Conservation (phyloP, 2,797 vertebrate species). For the Clarias pachynema region DNA sequence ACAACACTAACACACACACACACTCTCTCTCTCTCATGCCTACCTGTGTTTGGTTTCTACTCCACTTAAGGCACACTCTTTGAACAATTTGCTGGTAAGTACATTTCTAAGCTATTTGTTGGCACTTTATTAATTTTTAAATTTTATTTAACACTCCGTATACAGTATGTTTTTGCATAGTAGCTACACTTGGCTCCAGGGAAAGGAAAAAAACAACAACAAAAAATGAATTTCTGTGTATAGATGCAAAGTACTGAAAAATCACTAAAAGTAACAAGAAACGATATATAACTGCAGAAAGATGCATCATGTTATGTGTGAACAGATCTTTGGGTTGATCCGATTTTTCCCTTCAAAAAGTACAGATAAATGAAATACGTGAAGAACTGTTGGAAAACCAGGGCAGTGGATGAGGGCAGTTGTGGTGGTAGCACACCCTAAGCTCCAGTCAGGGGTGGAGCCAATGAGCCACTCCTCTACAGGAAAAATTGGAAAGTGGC, state of each 20-base stretch:
- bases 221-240: not conserved
- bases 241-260: slow-evolving; percentile 43
- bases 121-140: slow-evolving; percentile 71
- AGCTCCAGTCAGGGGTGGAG: not conserved
- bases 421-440: not conserved
- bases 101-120: slow-evolving; percentile 52
- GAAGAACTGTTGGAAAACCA: slow-evolving; percentile 27
- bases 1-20: slow-evolving; percentile 26
- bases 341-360: slow-evolving; percentile 26
- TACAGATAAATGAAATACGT: slow-evolving; percentile 18
- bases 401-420: slow-evolving; percentile 10
- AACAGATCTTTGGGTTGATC: slow-evolving; percentile 64
- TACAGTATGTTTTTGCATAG: slow-evolving; percentile 33
- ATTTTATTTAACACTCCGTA: slow-evolving; percentile 26
- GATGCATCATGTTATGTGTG: not conserved
- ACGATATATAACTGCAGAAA: slow-evolving; percentile 25
- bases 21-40: slow-evolving; percentile 19
- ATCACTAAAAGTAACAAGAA: slow-evolving; percentile 41
- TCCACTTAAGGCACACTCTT: slow-evolving; percentile 47
- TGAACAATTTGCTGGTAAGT: slow-evolving; percentile 52
- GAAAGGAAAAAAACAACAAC: slow-evolving; percentile 8
- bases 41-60: slow-evolving; percentile 38
- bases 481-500: slow-evolving; percentile 28
- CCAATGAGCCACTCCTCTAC: not conserved
- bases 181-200: slow-evolving; percentile 7